These are phyloP conservation scores for Chloropsis cyanopogon DNA, from an alignment of 2,113 vertebrate genomes.

Conservation along the genomic window DNA sequence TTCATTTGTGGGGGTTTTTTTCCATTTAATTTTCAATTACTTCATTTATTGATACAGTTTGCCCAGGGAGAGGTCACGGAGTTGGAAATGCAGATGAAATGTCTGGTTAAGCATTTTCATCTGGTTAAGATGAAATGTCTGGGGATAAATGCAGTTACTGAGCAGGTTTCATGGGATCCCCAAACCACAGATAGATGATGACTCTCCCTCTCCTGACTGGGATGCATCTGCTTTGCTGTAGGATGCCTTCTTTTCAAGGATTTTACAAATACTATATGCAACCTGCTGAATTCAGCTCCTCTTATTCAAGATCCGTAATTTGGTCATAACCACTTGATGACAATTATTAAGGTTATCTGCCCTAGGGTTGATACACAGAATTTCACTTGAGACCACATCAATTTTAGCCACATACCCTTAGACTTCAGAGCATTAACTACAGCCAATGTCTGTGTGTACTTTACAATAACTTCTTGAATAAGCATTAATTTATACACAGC, in stretches of 20 bases:
- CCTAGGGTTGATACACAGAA: neutral
- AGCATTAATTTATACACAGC: neutral
- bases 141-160: neutral
- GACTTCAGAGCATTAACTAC: neutral
- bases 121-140: neutral
- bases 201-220: neutral
- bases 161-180: neutral
- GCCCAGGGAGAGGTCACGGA: neutral
- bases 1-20: neutral
- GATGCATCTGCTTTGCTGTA: neutral
- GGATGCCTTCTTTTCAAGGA: neutral
- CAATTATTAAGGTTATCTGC: neutral
- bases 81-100: neutral
- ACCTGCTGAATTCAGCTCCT: neutral
- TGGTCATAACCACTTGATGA: neutral
- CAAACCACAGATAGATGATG: neutral
- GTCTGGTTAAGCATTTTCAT: neutral
- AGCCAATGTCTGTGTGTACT: neutral
- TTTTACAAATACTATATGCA: neutral
- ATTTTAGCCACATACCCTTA: neutral
- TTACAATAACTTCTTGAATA: neutral
- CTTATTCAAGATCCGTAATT: neutral
- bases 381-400: neutral
- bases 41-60: neutral
- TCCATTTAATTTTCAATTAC: neutral